Conservation (phyloP, 2,888 invertebrate species). For the Diaphora mendica region DNA sequence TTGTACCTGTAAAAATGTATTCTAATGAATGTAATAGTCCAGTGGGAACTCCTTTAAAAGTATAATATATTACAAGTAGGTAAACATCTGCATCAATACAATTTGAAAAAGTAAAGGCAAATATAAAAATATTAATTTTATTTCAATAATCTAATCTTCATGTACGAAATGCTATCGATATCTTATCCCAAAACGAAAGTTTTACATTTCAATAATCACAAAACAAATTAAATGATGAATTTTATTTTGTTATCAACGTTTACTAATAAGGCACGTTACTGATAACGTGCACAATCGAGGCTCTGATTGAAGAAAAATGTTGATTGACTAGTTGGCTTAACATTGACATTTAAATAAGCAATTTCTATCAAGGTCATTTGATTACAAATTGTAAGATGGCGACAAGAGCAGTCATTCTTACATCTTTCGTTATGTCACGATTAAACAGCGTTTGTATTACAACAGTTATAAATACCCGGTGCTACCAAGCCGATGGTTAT, state of each 20-base stretch:
- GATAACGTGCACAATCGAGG: conserved; percentile 11
- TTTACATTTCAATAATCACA: not conserved
- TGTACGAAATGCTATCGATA: not conserved
- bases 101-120: not conserved
- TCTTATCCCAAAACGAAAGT: not conserved
- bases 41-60: not conserved
- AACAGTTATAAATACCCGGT: conserved; percentile 70
- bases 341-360: conserved; percentile 21
- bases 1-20: not conserved
- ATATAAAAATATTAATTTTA: not conserved
- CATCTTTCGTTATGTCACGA: conserved; percentile 63
- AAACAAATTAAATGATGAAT: not conserved
- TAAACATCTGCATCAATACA: not conserved
- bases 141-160: not conserved
- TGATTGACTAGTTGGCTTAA: conserved; percentile 8
- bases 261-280: conserved; percentile 1
- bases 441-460: conserved; percentile 59
- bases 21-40: not conserved
- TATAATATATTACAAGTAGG: not conserved
- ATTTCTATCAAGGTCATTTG: conserved; percentile 17
- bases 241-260: not conserved
- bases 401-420: conserved; percentile 22
- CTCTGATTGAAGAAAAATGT: conserved; percentile 8
- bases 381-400: conserved; percentile 13
- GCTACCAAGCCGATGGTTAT: conserved; percentile 70